Conservation (phyloP, 2,797 vertebrate genomes). For the Peromyscus nudipes region DNA sequence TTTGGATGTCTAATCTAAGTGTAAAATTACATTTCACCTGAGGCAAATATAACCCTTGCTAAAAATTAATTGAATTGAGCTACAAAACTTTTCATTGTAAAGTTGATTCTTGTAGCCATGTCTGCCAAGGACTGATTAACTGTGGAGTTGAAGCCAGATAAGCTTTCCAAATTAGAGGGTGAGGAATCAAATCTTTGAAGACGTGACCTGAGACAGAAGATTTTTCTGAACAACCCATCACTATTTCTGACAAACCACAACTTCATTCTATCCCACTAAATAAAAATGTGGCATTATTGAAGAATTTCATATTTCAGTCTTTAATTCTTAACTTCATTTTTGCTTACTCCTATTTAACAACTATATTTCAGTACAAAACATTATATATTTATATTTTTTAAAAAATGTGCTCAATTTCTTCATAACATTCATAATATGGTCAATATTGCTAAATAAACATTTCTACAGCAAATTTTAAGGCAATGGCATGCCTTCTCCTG, state of each 20-base stretch:
- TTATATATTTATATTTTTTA: slow-evolving; percentile 35
- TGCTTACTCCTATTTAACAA: slow-evolving; percentile 40
- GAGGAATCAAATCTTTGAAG: slow-evolving; percentile 25
- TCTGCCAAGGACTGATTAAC: slow-evolving; percentile 60
- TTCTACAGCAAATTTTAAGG: slow-evolving; percentile 53
- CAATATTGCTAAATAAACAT: slow-evolving; percentile 51
- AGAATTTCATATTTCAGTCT: slow-evolving; percentile 47
- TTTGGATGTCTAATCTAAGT: slow-evolving; percentile 33
- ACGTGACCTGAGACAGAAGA: slow-evolving; percentile 40
- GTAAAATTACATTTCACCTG: slow-evolving; percentile 65
- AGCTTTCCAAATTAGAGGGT: slow-evolving; percentile 31
- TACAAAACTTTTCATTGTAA: slow-evolving; percentile 61
- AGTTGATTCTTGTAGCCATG: slow-evolving; percentile 11
- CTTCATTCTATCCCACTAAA: slow-evolving; percentile 3
- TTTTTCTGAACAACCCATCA: not conserved
- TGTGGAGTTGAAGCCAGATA: not conserved
- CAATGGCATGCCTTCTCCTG: not conserved
- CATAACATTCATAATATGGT: not conserved
- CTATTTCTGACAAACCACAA: slow-evolving; percentile 12
- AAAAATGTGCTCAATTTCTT: slow-evolving; percentile 43
- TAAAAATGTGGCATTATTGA: slow-evolving; percentile 34
- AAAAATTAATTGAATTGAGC: slow-evolving; percentile 70
- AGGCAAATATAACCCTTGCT: slow-evolving; percentile 15
- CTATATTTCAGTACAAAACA: not conserved
- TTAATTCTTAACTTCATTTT: slow-evolving; percentile 40